Conservation (phyloP, 37 sponge, comb jelly and placozoan species). For the Spongilla lacustris region DNA sequence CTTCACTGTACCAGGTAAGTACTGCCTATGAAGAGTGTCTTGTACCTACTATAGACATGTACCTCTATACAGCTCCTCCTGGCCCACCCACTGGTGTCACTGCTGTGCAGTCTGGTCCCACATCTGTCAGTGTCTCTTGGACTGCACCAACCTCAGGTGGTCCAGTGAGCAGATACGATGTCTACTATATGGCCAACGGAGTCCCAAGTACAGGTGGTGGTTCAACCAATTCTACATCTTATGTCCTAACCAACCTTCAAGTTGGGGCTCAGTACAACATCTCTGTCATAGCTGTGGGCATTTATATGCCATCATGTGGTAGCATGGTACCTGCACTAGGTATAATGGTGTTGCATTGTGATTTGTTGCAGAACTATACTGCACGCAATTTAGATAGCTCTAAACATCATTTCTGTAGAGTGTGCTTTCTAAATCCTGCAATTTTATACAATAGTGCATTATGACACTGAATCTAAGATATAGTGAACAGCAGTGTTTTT, state of each 20-base stretch:
- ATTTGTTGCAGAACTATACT: too few relatives aligned
- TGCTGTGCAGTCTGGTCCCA: not conserved
- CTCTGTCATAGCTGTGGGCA: constrained; percentile 4
- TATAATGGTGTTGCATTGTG: too few relatives aligned
- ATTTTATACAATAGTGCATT: too few relatives aligned
- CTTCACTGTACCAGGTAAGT: not conserved
- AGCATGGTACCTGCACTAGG: too few relatives aligned
- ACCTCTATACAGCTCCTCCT: constrained; percentile 4
- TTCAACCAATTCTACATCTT: not conserved
- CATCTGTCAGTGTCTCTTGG: constrained; percentile 10
- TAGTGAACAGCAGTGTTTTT: too few relatives aligned
- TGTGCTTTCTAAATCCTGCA: too few relatives aligned
- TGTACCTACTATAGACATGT: not conserved
- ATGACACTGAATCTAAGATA: too few relatives aligned
- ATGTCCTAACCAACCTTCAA: too few relatives aligned
- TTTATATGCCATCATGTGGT: too few relatives aligned
- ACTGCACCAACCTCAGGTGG: not conserved
- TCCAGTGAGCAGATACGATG: not conserved
- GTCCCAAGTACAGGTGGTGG: not conserved
- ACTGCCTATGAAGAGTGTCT: not conserved
- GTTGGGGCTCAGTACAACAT: constrained; percentile 16
- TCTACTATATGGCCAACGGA: not conserved
- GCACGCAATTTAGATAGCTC: too few relatives aligned
- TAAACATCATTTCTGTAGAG: too few relatives aligned
- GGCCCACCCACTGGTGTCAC: not conserved